phyloP scores from a whole-genome alignment of 2,797 vertebrate species.

The Champsocephalus gunnari region DNA sequence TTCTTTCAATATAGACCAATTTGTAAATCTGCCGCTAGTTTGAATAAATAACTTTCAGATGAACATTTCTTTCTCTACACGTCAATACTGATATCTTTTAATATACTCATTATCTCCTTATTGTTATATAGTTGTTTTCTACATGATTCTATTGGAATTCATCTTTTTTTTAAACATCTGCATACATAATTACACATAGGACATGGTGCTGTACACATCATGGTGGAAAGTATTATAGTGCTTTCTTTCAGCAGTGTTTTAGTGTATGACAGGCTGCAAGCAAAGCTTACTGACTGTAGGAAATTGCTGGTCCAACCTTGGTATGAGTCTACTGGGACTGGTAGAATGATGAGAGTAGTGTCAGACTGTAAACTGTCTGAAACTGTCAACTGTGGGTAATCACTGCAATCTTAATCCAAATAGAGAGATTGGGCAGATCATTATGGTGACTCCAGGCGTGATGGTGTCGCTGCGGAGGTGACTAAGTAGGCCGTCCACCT shows the following conservation, averaged over 20 bases:
- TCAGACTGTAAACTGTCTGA: constrained; percentile 68
- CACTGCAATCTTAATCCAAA: constrained; percentile 62
- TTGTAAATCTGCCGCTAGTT: constrained; percentile 79
- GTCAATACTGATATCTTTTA: constrained; percentile 81
- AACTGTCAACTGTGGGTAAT: constrained; percentile 59
- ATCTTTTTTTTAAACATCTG: constrained; percentile 77
- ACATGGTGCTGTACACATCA: constrained; percentile 85
- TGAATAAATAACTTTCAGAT: constrained; percentile 80
- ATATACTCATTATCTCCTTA: constrained; percentile 79
- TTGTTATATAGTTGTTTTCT: constrained; percentile 80
- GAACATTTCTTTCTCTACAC: constrained; percentile 68
- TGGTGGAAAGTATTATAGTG: constrained; percentile 74
- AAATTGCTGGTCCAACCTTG: constrained; percentile 56
- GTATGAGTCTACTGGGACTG: constrained; percentile 57
- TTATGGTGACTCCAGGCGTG: constrained; percentile 60
- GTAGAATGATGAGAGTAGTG: constrained; percentile 57
- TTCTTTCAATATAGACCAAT: constrained; percentile 79
- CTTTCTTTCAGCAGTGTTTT: constrained; percentile 62
- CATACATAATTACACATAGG: constrained; percentile 85
- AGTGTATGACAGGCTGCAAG: constrained; percentile 57
- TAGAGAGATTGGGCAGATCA: constrained; percentile 51
- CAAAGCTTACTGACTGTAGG: constrained; percentile 59
- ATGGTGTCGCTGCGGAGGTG: constrained; percentile 56
- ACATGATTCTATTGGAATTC: constrained; percentile 78
- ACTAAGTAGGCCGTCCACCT: constrained; percentile 49